phyloP scores from a whole-genome alignment of 2,888 invertebrate species.

The Heliconius sara region DNA sequence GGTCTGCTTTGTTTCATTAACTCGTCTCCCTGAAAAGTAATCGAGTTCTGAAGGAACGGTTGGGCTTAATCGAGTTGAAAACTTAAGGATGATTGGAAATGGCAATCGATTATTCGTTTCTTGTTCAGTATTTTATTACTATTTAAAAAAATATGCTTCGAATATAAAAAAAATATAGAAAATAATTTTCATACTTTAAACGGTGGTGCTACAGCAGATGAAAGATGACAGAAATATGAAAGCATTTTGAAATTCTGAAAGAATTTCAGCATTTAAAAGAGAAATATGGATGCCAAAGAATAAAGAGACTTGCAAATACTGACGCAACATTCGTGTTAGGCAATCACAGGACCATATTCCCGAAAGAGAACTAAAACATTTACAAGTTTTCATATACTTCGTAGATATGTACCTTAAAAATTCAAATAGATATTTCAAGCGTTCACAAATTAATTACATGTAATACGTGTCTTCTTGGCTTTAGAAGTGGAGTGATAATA shows the following conservation, averaged over 20 bases:
- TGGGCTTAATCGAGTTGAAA: slow-evolving; percentile 67
- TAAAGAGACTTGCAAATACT: slow-evolving; percentile 17
- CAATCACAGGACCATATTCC: background rate
- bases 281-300: background rate
- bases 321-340: background rate
- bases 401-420: background rate
- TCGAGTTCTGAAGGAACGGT: slow-evolving; percentile 64
- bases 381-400: background rate
- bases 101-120: slow-evolving; percentile 27
- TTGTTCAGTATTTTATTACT: background rate
- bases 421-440: background rate
- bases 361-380: slow-evolving; percentile 12
- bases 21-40: slow-evolving; percentile 67
- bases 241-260: background rate
- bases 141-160: background rate
- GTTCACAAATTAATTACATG: background rate
- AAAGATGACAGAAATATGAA: background rate
- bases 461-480: background rate
- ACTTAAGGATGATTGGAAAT: slow-evolving; percentile 54
- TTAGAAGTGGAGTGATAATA: no score
- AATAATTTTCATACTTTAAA: background rate
- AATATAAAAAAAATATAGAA: background rate
- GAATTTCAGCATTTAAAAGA: background rate
- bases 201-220: background rate
- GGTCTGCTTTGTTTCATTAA: slow-evolving; percentile 68